phyloP scores from a whole-genome alignment of 2,113 vertebrate genomes.

The Chitala chitala region DNA sequence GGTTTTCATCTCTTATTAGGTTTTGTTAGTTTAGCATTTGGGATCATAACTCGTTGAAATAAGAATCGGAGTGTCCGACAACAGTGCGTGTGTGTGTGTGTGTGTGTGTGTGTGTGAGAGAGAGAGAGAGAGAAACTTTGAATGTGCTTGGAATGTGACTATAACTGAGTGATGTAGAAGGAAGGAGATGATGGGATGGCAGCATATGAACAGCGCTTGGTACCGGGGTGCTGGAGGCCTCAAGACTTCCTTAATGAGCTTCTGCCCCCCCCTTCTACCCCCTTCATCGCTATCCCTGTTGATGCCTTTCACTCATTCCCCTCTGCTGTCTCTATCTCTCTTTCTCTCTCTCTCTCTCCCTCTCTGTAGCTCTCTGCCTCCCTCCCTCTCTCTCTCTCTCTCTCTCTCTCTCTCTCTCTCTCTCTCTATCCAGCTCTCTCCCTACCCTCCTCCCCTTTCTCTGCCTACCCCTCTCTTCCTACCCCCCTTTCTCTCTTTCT shows the following conservation, averaged over 20 bases:
- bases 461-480: not conserved
- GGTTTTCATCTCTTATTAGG: too few species aligned
- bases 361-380: too few species aligned
- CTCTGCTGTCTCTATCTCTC: too few species aligned
- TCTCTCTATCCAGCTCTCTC: not conserved
- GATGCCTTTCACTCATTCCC: not conserved
- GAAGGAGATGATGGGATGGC: not conserved
- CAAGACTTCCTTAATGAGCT: not conserved
- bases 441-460: not conserved
- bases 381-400: not conserved
- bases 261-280: too few species aligned
- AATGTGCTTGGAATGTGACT: not conserved
- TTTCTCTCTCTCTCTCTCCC: not conserved
- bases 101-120: too few species aligned
- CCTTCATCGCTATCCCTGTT: too few species aligned
- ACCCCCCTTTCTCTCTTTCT: not conserved
- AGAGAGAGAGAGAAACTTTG: too few species aligned
- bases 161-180: not conserved
- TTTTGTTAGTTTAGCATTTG: too few species aligned
- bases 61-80: too few species aligned
- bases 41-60: too few species aligned
- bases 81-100: too few species aligned
- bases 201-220: not conserved
- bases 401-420: not conserved
- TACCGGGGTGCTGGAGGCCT: not conserved